Base-by-base conservation (phyloP, 2,113 vertebrate genomes). In the Pteruthius melanotis region DNA sequence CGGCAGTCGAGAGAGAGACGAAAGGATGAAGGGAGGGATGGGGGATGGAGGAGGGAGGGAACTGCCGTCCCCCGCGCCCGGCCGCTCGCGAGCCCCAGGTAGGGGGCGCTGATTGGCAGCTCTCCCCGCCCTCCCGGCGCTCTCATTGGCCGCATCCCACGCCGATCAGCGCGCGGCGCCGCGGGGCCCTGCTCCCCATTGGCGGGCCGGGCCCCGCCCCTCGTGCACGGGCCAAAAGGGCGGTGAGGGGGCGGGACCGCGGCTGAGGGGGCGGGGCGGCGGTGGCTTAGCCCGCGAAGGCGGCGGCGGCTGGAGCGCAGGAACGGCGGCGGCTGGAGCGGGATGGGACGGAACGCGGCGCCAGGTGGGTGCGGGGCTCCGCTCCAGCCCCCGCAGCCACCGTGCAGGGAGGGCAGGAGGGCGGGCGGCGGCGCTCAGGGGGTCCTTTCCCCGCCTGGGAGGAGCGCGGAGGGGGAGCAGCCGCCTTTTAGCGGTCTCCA, bases 101-200 rank as follows among this genome's bases (percentile, higher is more conserved):
- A 74, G 53, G 14, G 33, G 9, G 27, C 27, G 5, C 10, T 94
- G 94, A 96, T 86, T 72, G 94, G 83, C 83, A 75, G 44, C 31
- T 5, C 15, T 1, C 8, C 86, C 95, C 94, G 82, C 95, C 97
- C 84, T 3, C 5, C 63, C 21, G 4, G 22, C 24, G 2, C 4
- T 49, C 6, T 52, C 18, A 97, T 95, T 96, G 96, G 97, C 0
- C 19, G 2, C 1, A 2, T 1, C 1, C 3, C 91, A 95, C 83
- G 97, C 90, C 97, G 37, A 95, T 98, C 97, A 86, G 54, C 3
- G 22, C 8, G 16, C 33, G 5, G 17, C 15, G 6, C 47, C 3
- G 7, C 18, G 0, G 13, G 45, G 1, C 4, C 2, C 31, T 1
- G 78, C 15, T 27, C 4, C 5, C 60, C 45, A 91, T 97, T 97